phyloP scores from a whole-genome alignment of 2,888 invertebrate genomes.

The Lordiphosa fenestrarum region DNA sequence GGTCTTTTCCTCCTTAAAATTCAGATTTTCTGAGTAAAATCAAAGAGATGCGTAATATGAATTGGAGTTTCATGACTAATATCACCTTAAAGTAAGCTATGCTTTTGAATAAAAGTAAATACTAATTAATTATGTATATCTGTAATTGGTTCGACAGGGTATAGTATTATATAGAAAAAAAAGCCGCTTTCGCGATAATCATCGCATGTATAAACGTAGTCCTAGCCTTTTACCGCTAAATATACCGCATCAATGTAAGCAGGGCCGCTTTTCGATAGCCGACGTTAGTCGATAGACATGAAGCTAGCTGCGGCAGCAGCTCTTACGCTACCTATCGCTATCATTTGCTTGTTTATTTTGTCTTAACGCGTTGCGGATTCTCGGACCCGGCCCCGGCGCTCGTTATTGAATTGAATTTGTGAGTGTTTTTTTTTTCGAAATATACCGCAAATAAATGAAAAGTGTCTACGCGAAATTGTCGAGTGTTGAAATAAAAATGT shows the following conservation, averaged over 20 bases:
- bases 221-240: neutral
- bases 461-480: neutral
- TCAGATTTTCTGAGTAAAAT: too few species aligned
- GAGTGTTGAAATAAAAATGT: constrained; percentile 17
- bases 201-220: too few species aligned
- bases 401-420: neutral
- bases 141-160: too few species aligned
- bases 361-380: constrained; percentile 7
- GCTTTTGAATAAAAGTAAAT: too few species aligned
- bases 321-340: neutral
- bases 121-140: too few species aligned
- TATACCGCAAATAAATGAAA: neutral
- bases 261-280: constrained; percentile 2
- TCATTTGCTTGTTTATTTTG: constrained; percentile 7
- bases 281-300: neutral
- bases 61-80: too few species aligned
- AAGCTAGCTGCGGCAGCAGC: neutral
- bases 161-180: too few species aligned
- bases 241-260: neutral
- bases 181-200: too few species aligned
- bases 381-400: constrained; percentile 4
- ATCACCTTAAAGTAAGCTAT: too few species aligned
- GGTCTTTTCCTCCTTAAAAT: too few species aligned
- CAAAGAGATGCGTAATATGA: too few species aligned
- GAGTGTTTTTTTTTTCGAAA: too few species aligned